These are phyloP conservation scores for Dendrophyllia cribrosa DNA, from an alignment of 64 coral and sea anemone genomes.

Conservation along the genomic window DNA sequence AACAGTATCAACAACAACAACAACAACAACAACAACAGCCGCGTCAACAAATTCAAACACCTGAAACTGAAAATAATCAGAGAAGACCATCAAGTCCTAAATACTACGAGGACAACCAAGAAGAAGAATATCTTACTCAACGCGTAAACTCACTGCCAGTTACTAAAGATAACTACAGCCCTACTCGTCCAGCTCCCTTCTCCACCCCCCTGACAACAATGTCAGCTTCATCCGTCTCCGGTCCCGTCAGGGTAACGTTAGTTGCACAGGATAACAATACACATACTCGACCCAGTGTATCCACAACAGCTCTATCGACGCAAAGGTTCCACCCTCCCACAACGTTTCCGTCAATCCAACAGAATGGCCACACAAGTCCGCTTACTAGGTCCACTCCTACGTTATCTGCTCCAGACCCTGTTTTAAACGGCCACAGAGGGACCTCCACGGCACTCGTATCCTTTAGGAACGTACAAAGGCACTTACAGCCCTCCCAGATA, in stretches of 20 bases:
- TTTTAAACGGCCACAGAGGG: neutral
- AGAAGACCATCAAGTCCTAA: slow-evolving; percentile 2
- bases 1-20: neutral
- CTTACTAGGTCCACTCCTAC: neutral
- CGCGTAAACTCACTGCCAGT: neutral
- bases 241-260: slow-evolving; percentile 6
- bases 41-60: neutral
- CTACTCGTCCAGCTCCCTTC: neutral
- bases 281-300: neutral
- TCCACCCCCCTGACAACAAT: slow-evolving; percentile 34
- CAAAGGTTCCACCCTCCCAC: slow-evolving; percentile 1
- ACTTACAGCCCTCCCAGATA: neutral
- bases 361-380: slow-evolving; percentile 18
- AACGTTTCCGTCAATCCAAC: slow-evolving; percentile 11
- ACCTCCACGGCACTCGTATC: slow-evolving; percentile 6
- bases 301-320: neutral
- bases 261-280: neutral
- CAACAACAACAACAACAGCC: neutral
- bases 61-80: slow-evolving; percentile 8
- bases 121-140: neutral
- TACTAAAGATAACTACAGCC: neutral
- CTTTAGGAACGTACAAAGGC: slow-evolving; percentile 20
- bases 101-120: neutral
- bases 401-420: neutral
- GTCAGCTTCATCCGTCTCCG: neutral